These are phyloP conservation scores for Trichoplusia ni DNA, from an alignment of 1,140 invertebrate species.

Conservation along the genomic window DNA sequence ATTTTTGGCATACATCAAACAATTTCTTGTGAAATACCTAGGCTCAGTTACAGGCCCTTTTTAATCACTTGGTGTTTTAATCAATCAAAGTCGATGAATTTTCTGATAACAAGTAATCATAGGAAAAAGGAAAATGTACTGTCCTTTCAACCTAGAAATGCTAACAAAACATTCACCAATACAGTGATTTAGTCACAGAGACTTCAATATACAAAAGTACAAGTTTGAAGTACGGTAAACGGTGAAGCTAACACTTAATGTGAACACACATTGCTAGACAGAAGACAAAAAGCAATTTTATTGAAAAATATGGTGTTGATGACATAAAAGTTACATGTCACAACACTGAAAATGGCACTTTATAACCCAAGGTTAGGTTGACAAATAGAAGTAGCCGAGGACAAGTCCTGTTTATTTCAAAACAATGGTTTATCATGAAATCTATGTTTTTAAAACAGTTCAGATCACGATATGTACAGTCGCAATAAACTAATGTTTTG, in stretches of 20 bases:
- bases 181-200: constrained; percentile 25
- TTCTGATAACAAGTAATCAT: neutral
- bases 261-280: constrained; percentile 44
- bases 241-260: constrained; percentile 34
- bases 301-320: constrained; percentile 33
- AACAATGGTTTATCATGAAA: constrained; percentile 17
- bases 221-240: constrained; percentile 20
- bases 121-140: neutral
- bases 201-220: constrained; percentile 16
- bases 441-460: constrained; percentile 40
- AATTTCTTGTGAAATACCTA: constrained; percentile 10
- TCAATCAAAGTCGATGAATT: neutral
- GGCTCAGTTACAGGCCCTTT: constrained; percentile 8
- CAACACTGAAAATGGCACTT: constrained; percentile 60
- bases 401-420: neutral
- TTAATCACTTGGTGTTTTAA: constrained; percentile 1
- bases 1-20: constrained; percentile 30
- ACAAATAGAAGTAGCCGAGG: constrained; percentile 36
- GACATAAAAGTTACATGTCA: constrained; percentile 34
- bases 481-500: constrained; percentile 26
- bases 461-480: constrained; percentile 43
- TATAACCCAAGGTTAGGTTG: constrained; percentile 47
- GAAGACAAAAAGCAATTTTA: constrained; percentile 39
- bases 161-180: constrained; percentile 15
- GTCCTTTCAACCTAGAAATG: neutral